Conservation (phyloP, 2,888 invertebrate genomes). For the Pollenia angustigena region DNA sequence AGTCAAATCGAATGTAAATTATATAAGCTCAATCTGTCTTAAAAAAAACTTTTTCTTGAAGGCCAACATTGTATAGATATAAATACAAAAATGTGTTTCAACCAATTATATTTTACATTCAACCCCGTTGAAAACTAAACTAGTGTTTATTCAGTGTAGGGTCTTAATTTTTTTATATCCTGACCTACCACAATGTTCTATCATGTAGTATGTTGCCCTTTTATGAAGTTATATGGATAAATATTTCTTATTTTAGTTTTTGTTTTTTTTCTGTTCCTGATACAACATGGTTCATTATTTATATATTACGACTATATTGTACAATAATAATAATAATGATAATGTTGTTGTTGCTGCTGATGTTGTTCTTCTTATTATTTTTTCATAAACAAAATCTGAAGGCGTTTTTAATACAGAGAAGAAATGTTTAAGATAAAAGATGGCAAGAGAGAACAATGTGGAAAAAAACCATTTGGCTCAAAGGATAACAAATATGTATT, state of each 20-base stretch:
- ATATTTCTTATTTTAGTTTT: conserved; percentile 15
- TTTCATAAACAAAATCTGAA: conserved; percentile 60
- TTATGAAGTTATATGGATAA: conserved; percentile 7
- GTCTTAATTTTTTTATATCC: background rate
- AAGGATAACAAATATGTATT: conserved; percentile 59
- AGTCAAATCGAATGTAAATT: background rate
- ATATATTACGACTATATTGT: conserved; percentile 59
- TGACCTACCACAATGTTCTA: conserved; percentile 11
- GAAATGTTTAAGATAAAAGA: conserved; percentile 34
- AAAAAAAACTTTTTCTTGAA: no score
- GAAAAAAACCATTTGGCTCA: conserved; percentile 54
- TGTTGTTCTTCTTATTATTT: conserved; percentile 33
- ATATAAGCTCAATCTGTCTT: no score
- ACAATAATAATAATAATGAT: conserved; percentile 40
- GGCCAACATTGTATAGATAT: no score
- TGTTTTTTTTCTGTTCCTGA: conserved; percentile 23
- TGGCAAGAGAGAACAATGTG: conserved; percentile 46
- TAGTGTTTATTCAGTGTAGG: background rate
- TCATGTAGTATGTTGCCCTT: background rate
- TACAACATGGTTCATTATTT: conserved; percentile 63
- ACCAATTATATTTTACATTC: background rate
- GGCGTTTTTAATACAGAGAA: conserved; percentile 57
- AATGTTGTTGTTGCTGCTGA: conserved; percentile 37
- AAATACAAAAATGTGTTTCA: no score
- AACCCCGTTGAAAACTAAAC: background rate